A percentile compares a stretch with the other conserved stretches of the same genome.
Conservation (phyloP, 2,888 invertebrate genomes). For the Lithophane leautieri region DNA sequence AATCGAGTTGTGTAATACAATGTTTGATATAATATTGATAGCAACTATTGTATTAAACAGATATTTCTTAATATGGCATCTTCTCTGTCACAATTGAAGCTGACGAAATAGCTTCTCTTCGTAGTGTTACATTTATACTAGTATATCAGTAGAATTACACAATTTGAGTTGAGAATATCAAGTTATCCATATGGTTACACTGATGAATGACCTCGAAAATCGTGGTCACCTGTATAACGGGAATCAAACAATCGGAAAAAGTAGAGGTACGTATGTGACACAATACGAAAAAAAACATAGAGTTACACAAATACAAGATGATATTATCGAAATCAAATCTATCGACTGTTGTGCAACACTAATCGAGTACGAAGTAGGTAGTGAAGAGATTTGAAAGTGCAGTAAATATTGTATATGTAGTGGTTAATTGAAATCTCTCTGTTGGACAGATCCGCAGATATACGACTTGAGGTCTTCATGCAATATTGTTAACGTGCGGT, state of each 20-base stretch:
- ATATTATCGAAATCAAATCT: slow-evolving; percentile 11
- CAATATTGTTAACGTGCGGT: slow-evolving; percentile 31
- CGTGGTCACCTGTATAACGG: neutral
- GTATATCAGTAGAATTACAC: neutral
- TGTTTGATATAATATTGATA: neutral
- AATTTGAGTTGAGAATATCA: neutral
- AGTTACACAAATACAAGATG: neutral
- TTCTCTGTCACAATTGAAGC: neutral
- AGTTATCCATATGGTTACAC: neutral
- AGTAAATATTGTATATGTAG: slow-evolving; percentile 37
- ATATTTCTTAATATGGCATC: neutral
- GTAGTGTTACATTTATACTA: neutral
- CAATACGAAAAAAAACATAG: neutral
- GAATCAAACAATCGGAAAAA: neutral
- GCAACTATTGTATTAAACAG: neutral
- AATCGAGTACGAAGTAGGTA: slow-evolving; percentile 6
- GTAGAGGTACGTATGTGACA: neutral
- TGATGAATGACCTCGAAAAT: too few relatives aligned
- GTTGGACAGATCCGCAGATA: slow-evolving; percentile 43
- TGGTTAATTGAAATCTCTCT: slow-evolving; percentile 56
- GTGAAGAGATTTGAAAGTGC: slow-evolving; percentile 42
- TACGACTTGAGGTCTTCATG: slow-evolving; percentile 30
- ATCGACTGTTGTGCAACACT: slow-evolving; percentile 22
- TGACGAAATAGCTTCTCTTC: neutral
- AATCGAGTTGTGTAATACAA: neutral